phyloP scores from a whole-genome alignment of 1,140 invertebrate genomes.

The Hormaphis cornu region DNA sequence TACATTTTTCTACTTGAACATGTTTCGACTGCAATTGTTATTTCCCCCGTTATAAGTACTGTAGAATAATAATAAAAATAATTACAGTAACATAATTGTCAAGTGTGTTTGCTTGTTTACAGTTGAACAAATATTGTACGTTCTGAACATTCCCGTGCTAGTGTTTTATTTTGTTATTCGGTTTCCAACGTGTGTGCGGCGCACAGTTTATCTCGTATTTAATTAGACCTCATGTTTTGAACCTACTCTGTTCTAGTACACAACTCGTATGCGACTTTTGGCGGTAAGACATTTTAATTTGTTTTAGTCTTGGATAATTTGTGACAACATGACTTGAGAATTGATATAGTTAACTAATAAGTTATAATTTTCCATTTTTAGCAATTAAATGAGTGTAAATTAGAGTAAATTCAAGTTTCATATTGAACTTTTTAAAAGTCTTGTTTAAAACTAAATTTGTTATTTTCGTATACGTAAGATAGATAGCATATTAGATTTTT shows the following conservation, averaged over 20 bases:
- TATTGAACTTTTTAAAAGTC: too few species aligned
- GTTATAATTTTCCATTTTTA: too few species aligned
- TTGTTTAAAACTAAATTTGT: too few species aligned
- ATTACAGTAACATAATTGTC: not conserved
- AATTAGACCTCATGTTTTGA: not conserved
- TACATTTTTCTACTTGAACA: not conserved
- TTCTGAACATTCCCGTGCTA: not conserved
- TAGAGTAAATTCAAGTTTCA: too few species aligned
- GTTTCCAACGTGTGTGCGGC: not conserved
- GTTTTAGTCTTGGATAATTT: not conserved
- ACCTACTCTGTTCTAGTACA: not conserved
- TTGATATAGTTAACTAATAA: too few species aligned
- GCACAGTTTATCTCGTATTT: not conserved
- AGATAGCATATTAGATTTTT: too few species aligned
- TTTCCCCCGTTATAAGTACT: not conserved
- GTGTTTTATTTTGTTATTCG: not conserved
- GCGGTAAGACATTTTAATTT: not conserved
- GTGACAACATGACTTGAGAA: too few species aligned
- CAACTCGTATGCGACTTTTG: not conserved
- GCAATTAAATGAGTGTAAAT: too few species aligned
- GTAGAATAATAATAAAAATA: not conserved
- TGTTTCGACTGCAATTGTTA: not conserved
- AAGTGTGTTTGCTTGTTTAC: not conserved
- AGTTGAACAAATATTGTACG: conserved; percentile 11
- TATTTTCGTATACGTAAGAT: too few species aligned